A percentile compares a stretch with the other conserved stretches of the same genome.
These are phyloP conservation scores for Xylota sylvarum DNA, from an alignment of 2,888 invertebrate genomes.

Conservation along the genomic window DNA sequence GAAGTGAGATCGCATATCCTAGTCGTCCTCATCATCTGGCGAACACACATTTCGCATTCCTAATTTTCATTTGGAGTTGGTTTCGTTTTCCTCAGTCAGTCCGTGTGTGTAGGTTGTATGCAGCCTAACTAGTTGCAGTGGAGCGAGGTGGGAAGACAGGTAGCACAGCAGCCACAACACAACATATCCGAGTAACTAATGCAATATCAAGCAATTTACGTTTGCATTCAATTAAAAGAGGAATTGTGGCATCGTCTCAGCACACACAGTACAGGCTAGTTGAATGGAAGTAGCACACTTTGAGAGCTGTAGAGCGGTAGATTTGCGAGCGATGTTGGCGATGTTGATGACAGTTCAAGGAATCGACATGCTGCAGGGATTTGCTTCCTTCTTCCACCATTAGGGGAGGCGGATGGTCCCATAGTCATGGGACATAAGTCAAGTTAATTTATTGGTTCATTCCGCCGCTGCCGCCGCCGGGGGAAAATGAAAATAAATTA, in stretches of 20 bases:
- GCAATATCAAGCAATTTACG: conserved; percentile 74
- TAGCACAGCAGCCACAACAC: conserved; percentile 62
- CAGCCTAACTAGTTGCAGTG: conserved; percentile 20
- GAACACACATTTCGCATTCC: conserved; percentile 73
- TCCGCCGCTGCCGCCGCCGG: conserved; percentile 58
- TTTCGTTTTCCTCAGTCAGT: conserved; percentile 49
- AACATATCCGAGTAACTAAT: conserved; percentile 70
- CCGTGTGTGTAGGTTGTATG: conserved; percentile 37
- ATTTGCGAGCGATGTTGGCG: conserved; percentile 59
- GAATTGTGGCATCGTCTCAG: conserved; percentile 56
- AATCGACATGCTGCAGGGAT: conserved; percentile 76
- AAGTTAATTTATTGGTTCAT: conserved; percentile 77
- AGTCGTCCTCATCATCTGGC: conserved; percentile 29
- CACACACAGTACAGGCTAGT: too few relatives aligned
- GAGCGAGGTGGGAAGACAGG: conserved; percentile 30
- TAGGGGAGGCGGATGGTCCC: conserved; percentile 39
- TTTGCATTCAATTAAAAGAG: conserved; percentile 76
- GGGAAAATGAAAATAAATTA: conserved; percentile 76
- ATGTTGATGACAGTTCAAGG: conserved; percentile 76
- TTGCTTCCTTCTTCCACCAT: conserved; percentile 43
- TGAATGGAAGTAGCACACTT: too few relatives aligned
- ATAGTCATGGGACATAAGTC: conserved; percentile 76
- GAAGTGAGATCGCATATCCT: conserved; percentile 57
- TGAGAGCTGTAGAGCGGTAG: conserved; percentile 39
- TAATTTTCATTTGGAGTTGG: conserved; percentile 67